Evolutionary conservation across 2,888 invertebrate species (phyloP).

Genomic region (Pyrrhosoma nymphula): DNA sequence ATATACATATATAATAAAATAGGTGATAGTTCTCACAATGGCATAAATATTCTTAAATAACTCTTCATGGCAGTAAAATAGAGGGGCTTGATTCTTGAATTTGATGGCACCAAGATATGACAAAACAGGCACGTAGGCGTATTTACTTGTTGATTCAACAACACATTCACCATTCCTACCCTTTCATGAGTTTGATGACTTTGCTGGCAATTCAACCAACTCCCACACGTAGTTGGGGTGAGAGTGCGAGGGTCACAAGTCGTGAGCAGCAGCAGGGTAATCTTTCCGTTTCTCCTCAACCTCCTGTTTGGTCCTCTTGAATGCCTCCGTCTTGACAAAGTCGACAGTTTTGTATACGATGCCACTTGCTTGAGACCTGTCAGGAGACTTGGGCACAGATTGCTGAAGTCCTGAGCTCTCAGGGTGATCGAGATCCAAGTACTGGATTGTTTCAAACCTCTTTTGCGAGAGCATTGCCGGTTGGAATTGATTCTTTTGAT

Average conservation of each 20-base stretch:
- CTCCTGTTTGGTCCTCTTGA: slow-evolving; percentile 91
- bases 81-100: slow-evolving; percentile 44
- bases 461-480: slow-evolving; percentile 76
- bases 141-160: not conserved
- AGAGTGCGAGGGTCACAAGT: slow-evolving; percentile 33
- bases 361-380: slow-evolving; percentile 78
- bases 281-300: slow-evolving; percentile 85
- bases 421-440: slow-evolving; percentile 91
- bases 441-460: slow-evolving; percentile 82
- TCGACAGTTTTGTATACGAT: slow-evolving; percentile 95
- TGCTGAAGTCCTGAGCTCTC: slow-evolving; percentile 74
- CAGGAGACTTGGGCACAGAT: slow-evolving; percentile 76
- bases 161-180: not conserved
- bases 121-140: slow-evolving; percentile 29
- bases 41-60: slow-evolving; percentile 39
- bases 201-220: not conserved
- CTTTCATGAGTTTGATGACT: not conserved
- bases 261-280: slow-evolving; percentile 74
- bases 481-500: slow-evolving; percentile 75
- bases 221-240: slow-evolving; percentile 33
- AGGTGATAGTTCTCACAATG: not conserved
- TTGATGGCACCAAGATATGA: slow-evolving; percentile 59
- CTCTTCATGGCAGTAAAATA: slow-evolving; percentile 54
- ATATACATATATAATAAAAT: slow-evolving; percentile 56
- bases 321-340: slow-evolving; percentile 95